phyloP scores from a whole-genome alignment of 2,113 vertebrate species.

The Pogonocichla stellata region DNA sequence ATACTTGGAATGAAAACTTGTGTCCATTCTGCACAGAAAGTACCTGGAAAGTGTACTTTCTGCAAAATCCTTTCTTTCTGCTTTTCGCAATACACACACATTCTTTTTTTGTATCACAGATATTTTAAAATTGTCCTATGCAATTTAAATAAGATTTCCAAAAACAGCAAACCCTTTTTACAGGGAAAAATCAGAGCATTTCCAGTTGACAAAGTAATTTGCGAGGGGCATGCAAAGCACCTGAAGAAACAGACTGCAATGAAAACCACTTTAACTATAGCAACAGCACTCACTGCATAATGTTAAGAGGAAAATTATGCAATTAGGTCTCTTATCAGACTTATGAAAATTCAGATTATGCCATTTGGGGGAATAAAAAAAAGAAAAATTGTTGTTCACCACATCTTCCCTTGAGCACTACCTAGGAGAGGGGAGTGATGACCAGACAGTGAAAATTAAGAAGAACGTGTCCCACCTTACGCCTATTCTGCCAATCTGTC shows the following conservation, averaged over 20 bases:
- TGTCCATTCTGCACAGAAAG: slow-evolving; percentile 45
- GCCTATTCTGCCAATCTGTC: slow-evolving; percentile 65
- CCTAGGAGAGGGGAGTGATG: slow-evolving; percentile 47
- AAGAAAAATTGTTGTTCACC: slow-evolving; percentile 21
- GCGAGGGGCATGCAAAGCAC: background rate
- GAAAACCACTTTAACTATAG: slow-evolving; percentile 41
- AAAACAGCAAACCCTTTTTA: background rate
- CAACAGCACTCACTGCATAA: slow-evolving; percentile 31
- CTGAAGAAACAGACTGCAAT: slow-evolving; percentile 19
- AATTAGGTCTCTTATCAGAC: slow-evolving; percentile 56
- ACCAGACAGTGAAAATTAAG: slow-evolving; percentile 60
- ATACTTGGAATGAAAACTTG: slow-evolving; percentile 65
- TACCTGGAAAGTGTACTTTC: slow-evolving; percentile 48
- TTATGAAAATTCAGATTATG: slow-evolving; percentile 39
- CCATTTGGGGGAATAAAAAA: background rate
- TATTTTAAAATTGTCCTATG: slow-evolving; percentile 52
- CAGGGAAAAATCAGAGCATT: slow-evolving; percentile 9
- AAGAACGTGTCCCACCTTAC: slow-evolving; percentile 59
- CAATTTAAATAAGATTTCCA: slow-evolving; percentile 41
- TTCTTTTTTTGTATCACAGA: background rate
- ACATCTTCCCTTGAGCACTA: slow-evolving; percentile 19
- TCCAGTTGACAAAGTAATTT: slow-evolving; percentile 11
- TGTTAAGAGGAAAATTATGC: slow-evolving; percentile 38
- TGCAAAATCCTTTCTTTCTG: slow-evolving; percentile 25
- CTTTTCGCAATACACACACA: background rate